Base-by-base conservation (phyloP, 2,888 invertebrate genomes). In the Ecliptopera silaceata region DNA sequence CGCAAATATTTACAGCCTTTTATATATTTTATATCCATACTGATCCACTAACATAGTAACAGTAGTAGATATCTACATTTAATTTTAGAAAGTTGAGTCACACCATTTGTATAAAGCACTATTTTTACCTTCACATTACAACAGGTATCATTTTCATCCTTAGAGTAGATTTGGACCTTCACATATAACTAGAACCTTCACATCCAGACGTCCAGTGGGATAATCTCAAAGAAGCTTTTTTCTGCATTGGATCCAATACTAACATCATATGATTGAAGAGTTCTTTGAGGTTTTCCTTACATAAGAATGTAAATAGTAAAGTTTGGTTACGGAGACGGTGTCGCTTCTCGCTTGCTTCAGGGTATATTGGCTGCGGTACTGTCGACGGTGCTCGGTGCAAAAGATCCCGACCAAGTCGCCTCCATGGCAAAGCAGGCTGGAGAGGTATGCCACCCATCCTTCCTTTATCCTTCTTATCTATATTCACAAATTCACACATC, bases 401-500 rank as follows among this genome's bases (percentile, higher is more conserved):
- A 95, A 94, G 96, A 97, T 93, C 97, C 97, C 84, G 95, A 96
- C 90, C 97, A 97, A 93, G 96, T 97, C 91, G 95, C 96, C 93
- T 95, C 95, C 92, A 96, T 97, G 96, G 97, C 97, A 92, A 97
- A 96, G 93, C 97, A 97, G 92, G 97, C 97, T 91, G 96, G 97
- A 91, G 97, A 97, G 97, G 97, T 97, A 95, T 94, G 96, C 93
- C 86, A 75, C 79, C 82, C 80, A 79, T 78, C 87, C 82, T 83
- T 83, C 86, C 87, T 82, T 79, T 68, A 79, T 81, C 80, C 78
- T 77, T 76, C 65, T 76, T 68, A 76, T 71, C 61, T 66, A 66
- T 64, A 52, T 44, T 6, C 26, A 26, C 26, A 26, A 26, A 39
- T 43, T 54, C 59, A 55, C 52, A 53, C 58, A 51, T 51, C 58